Percentiles rank a stretch among this genome's conserved stretches.
phyloP scores from a whole-genome alignment of 2,888 invertebrate species.

The Chrysolina americana region DNA sequence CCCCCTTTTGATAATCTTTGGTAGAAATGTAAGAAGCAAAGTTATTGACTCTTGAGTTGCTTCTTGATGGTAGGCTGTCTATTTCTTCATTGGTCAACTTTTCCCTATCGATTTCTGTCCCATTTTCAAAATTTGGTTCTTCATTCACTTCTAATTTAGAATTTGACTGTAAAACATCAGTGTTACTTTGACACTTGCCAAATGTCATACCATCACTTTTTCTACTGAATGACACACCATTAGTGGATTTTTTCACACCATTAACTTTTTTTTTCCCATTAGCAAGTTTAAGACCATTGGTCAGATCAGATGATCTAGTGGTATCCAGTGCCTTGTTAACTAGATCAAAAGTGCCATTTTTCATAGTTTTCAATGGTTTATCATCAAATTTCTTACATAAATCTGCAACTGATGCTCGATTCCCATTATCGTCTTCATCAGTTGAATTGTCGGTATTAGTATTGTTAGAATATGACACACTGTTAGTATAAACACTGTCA shows the following conservation, averaged over 20 bases:
- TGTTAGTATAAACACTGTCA: conserved; percentile 61
- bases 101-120: conserved; percentile 49
- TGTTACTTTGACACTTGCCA: conserved; percentile 50
- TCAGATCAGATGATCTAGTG: conserved; percentile 37
- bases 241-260: conserved; percentile 46
- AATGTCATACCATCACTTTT: conserved; percentile 42
- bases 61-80: conserved; percentile 36
- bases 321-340: conserved; percentile 38
- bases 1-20: conserved; percentile 69
- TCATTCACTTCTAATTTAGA: conserved; percentile 53
- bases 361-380: conserved; percentile 60
- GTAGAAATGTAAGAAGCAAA: conserved; percentile 76
- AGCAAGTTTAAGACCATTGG: conserved; percentile 33
- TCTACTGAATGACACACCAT: conserved; percentile 39
- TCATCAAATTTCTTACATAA: conserved; percentile 73
- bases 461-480: conserved; percentile 65
- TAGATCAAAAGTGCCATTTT: conserved; percentile 58
- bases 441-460: conserved; percentile 69
- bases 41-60: conserved; percentile 69
- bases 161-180: conserved; percentile 55
- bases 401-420: conserved; percentile 74
- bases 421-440: conserved; percentile 74
- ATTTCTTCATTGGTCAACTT: conserved; percentile 31
- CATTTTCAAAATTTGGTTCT: conserved; percentile 43
- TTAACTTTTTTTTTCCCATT: conserved; percentile 25